These are phyloP conservation scores for Archocentrus centrarchus DNA, from an alignment of 2,113 vertebrate genomes.

Conservation along the genomic window DNA sequence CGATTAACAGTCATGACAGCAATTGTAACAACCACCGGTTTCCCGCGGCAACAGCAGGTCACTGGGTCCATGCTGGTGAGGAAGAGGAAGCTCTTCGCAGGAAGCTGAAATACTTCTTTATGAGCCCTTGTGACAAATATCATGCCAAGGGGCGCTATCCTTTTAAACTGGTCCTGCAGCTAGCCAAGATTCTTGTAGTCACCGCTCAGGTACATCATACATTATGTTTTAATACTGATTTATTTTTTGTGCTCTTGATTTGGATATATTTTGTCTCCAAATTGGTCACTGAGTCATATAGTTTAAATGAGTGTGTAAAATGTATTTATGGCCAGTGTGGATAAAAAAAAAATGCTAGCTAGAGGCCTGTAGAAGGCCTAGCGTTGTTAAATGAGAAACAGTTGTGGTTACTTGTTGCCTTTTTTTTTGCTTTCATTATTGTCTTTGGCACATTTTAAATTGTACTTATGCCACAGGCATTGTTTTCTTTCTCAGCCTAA, in stretches of 20 bases:
- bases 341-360: too few species aligned
- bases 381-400: too few species aligned
- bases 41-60: neutral
- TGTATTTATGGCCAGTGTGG: too few species aligned
- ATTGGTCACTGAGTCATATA: neutral
- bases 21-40: constrained; percentile 37
- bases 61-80: constrained; percentile 70
- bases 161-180: constrained; percentile 87
- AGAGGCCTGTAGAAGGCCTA: too few species aligned
- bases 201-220: constrained; percentile 85
- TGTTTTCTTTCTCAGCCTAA: too few species aligned
- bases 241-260: neutral
- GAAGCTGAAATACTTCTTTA: constrained; percentile 93
- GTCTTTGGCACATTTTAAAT: too few species aligned
- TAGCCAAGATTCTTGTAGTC: constrained; percentile 91
- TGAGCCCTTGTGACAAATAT: constrained; percentile 95
- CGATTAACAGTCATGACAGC: constrained; percentile 9
- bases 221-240: neutral
- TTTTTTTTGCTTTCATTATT: too few species aligned
- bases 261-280: neutral
- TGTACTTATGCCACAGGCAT: too few species aligned
- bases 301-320: neutral
- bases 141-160: constrained; percentile 92
- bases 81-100: constrained; percentile 88
- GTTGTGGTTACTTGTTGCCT: too few species aligned